Evolutionary conservation across 2,113 vertebrate species (phyloP).

Genomic region (Melospiza melodia): DNA sequence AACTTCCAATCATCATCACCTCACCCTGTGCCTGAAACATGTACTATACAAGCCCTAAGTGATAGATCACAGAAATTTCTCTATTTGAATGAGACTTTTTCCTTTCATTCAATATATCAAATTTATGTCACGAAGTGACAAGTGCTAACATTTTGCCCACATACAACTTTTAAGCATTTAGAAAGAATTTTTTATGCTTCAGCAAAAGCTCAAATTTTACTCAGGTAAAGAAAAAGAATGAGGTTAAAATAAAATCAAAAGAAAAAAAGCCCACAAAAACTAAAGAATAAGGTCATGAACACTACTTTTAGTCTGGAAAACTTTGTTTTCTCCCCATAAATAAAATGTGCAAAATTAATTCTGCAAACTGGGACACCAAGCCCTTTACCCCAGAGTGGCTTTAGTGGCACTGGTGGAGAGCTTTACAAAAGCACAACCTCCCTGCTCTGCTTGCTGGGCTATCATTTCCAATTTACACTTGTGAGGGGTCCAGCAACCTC

Average conservation of each 20-base stretch:
- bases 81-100: not conserved
- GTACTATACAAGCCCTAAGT: not conserved
- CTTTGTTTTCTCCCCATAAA: not conserved
- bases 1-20: not conserved
- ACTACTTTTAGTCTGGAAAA: not conserved
- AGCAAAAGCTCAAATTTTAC: not conserved
- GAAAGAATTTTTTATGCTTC: not conserved
- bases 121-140: not conserved
- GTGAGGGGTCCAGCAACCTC: not conserved
- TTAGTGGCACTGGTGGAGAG: not conserved
- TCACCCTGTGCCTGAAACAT: not conserved
- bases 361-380: not conserved
- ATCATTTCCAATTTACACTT: not conserved
- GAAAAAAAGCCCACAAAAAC: not conserved
- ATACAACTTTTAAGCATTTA: not conserved
- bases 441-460: not conserved
- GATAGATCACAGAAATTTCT: not conserved
- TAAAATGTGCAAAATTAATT: not conserved
- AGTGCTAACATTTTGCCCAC: not conserved
- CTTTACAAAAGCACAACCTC: not conserved
- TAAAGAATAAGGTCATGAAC: not conserved
- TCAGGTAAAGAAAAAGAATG: not conserved
- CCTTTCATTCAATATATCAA: not conserved
- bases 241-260: not conserved
- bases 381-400: not conserved